phyloP scores from a whole-genome alignment of 2,113 vertebrate species.

The Hypocryptadius cinnamomeus region DNA sequence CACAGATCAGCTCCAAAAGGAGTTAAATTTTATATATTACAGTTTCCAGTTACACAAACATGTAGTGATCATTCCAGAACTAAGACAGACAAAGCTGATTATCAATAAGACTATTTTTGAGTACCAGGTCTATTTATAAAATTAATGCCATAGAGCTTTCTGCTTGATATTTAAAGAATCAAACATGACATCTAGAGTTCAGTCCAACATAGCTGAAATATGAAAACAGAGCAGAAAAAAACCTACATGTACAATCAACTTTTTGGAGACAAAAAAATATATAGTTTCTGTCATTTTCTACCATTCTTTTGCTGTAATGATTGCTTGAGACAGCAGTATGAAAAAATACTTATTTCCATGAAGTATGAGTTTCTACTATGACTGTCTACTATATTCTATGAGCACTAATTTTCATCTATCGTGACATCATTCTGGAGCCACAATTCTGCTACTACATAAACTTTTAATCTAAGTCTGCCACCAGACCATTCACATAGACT shows the following conservation, averaged over 20 bases:
- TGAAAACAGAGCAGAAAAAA: not conserved
- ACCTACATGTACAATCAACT: not conserved
- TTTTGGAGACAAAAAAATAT: not conserved
- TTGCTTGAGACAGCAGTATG: not conserved
- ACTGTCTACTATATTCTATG: not conserved
- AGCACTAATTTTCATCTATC: not conserved
- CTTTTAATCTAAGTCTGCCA: not conserved
- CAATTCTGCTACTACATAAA: not conserved
- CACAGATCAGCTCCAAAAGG: not conserved
- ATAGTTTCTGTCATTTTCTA: not conserved
- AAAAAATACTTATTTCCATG: not conserved
- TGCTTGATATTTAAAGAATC: not conserved
- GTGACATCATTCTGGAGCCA: not conserved
- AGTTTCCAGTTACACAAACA: not conserved
- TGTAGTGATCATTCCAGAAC: not conserved
- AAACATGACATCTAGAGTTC: not conserved
- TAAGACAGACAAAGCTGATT: conserved; percentile 46
- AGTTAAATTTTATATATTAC: not conserved
- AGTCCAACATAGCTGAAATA: not conserved
- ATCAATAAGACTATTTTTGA: conserved; percentile 36
- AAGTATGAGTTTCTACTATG: not conserved
- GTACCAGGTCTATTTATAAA: conserved; percentile 40
- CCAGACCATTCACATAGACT: not conserved
- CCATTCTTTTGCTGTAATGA: not conserved
- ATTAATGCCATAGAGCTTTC: conserved; percentile 17